Evolutionary conservation across 2,888 invertebrate genomes (phyloP), one percentile per base, ranked within the genome.

Genomic region (Clunio marinus): DNA sequence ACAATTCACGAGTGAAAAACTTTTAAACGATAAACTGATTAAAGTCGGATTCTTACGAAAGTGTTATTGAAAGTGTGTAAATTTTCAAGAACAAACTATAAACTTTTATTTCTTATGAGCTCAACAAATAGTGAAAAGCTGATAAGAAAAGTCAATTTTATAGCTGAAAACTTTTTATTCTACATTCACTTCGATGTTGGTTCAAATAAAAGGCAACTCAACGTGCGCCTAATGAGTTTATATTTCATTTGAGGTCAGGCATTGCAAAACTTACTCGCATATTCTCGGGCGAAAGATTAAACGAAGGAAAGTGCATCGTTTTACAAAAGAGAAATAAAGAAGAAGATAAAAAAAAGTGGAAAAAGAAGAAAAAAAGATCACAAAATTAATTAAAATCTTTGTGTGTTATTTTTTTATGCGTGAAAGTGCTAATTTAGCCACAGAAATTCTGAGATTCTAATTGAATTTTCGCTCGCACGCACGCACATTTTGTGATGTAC

Each of bases 241-340:
- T 68, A 68, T 27, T 68, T 68, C 35, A 58, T 68, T 59, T 58
- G 55, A 58, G 58, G 68, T 68, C 57, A 58, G 27, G 58, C 17
- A 45, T 59, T 67, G 67, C 67, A 24, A 37, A 51, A 51, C n/a
- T n/a, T n/a, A n/a, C n/a, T n/a, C n/a, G n/a, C n/a, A n/a, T n/a
- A 51, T 4, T 13, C 24, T 25, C 62, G 8, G 22, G 35, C 62
- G 51, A 51, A 22, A 51, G 22, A 51, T 32, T 13, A 32, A 8
- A 32, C 35, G n/a, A n/a, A n/a, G n/a, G n/a, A n/a, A n/a, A 51
- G 51, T 51, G 51, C 51, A 51, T 51, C 51, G 13, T 32, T n/a
- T n/a, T 13, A 32, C 35, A 32, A 13, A 13, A 32, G 13, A 13
- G 13, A 32, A 5, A 13, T 32, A 32, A 13, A 32, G 35, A 32